phyloP scores from a whole-genome alignment of 2,113 vertebrate species.

The Neolamprologus caudopunctatus region DNA sequence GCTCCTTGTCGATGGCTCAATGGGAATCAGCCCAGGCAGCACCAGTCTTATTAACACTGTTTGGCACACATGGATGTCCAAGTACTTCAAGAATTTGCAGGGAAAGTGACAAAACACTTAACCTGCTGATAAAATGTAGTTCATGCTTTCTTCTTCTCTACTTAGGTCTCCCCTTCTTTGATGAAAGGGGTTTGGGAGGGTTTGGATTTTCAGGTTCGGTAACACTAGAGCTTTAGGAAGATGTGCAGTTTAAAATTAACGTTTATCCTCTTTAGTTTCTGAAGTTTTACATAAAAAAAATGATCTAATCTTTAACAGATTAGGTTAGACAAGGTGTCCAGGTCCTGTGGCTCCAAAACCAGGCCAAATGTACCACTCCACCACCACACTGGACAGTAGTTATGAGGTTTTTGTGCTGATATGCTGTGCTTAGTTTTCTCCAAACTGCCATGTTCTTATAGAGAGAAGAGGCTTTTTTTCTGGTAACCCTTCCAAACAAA shows the following conservation, averaged over 20 bases:
- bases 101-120: background rate
- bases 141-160: background rate
- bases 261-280: background rate
- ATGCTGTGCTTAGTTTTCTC: background rate
- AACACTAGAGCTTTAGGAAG: background rate
- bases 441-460: background rate
- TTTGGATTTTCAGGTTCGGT: background rate
- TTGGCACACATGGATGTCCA: background rate
- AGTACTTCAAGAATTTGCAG: background rate
- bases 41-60: background rate
- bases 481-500: background rate
- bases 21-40: background rate
- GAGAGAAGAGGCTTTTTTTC: background rate
- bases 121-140: background rate
- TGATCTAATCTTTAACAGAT: background rate
- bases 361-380: background rate
- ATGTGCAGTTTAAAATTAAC: background rate
- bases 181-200: background rate
- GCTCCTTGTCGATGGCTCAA: background rate
- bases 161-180: background rate
- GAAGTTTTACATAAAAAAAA: background rate
- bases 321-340: background rate
- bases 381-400: background rate
- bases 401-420: background rate
- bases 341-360: background rate